Percentiles rank a stretch among this genome's conserved stretches.
These are phyloP conservation scores for Lethenteron reissneri DNA, from an alignment of 2,113 vertebrate genomes.

Conservation along the genomic window DNA sequence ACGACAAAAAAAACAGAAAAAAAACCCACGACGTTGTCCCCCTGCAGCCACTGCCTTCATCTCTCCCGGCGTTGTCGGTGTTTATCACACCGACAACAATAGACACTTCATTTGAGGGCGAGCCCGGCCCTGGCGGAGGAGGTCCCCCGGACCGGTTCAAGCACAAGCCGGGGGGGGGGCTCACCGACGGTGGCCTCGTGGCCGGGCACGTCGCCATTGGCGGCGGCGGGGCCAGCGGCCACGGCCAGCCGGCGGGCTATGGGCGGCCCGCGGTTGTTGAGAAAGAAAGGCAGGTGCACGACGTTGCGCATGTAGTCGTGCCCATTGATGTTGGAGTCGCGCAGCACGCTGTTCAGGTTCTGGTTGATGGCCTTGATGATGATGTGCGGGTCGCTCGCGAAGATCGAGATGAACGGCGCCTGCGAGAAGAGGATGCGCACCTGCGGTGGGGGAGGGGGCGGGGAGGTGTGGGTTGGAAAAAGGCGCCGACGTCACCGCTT, in stretches of 20 bases:
- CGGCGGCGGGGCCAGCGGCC: constrained; percentile 18
- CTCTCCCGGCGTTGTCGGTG: too few relatives aligned
- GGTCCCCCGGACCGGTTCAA: too few relatives aligned
- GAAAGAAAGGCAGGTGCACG: constrained; percentile 80
- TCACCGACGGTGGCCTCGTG: constrained; percentile 23
- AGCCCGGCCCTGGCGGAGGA: too few relatives aligned
- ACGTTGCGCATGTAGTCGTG: constrained; percentile 98
- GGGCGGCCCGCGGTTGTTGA: constrained; percentile 81
- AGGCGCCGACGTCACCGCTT: neutral
- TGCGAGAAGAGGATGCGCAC: constrained; percentile 87
- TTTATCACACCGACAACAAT: too few relatives aligned
- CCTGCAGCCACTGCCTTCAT: too few relatives aligned
- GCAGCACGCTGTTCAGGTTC: constrained; percentile 85
- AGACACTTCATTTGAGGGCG: too few relatives aligned
- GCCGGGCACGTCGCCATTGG: constrained; percentile 43
- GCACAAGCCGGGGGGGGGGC: too few relatives aligned
- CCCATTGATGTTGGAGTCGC: constrained; percentile 94
- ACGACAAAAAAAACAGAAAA: constrained; percentile 3
- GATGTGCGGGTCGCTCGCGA: constrained; percentile 92
- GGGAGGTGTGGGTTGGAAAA: neutral
- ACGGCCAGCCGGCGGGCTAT: constrained; percentile 47
- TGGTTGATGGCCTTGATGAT: constrained; percentile 99
- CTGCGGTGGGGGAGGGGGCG: constrained; percentile 19
- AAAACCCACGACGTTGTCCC: neutral
- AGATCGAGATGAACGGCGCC: constrained; percentile 87